phyloP scores from a whole-genome alignment of 2,888 invertebrate species.

The Cataglyphis cursor region DNA sequence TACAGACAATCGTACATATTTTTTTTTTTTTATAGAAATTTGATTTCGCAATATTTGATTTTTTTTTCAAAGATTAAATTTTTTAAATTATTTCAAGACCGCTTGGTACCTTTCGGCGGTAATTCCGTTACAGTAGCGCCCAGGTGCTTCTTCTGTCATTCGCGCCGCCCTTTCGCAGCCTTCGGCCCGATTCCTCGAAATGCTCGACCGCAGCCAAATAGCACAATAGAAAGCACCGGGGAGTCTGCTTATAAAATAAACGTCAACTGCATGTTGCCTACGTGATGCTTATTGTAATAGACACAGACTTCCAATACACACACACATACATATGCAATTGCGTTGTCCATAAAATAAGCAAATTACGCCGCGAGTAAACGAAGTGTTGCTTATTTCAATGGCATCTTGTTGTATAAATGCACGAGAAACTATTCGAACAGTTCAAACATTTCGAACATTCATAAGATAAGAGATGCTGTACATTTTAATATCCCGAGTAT shows the following conservation, averaged over 20 bases:
- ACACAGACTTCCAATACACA: neutral
- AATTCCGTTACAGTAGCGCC: neutral
- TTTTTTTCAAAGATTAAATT: neutral
- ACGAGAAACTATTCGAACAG: slow-evolving; percentile 1
- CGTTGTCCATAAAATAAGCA: neutral
- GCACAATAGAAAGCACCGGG: slow-evolving; percentile 26
- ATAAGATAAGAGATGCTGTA: neutral
- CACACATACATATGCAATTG: neutral
- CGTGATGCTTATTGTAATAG: slow-evolving; percentile 5
- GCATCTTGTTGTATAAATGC: neutral
- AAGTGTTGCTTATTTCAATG: neutral
- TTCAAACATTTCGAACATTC: neutral
- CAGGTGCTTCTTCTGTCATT: slow-evolving; percentile 25
- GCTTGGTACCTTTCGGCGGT: neutral
- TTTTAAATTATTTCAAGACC: slow-evolving; percentile 1
- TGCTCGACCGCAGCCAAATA: slow-evolving; percentile 26
- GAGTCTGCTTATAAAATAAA: slow-evolving; percentile 3
- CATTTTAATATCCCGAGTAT: neutral
- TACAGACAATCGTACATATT: too few species aligned
- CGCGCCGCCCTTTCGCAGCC: slow-evolving; percentile 25
- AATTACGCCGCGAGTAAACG: slow-evolving; percentile 5
- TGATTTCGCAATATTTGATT: neutral
- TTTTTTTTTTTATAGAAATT: neutral
- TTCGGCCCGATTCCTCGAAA: slow-evolving; percentile 19
- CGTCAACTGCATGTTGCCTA: neutral